A percentile compares a stretch with the other conserved stretches of the same genome.
Conservation (phyloP, 2,113 vertebrate species). For the Hippolais icterina region DNA sequence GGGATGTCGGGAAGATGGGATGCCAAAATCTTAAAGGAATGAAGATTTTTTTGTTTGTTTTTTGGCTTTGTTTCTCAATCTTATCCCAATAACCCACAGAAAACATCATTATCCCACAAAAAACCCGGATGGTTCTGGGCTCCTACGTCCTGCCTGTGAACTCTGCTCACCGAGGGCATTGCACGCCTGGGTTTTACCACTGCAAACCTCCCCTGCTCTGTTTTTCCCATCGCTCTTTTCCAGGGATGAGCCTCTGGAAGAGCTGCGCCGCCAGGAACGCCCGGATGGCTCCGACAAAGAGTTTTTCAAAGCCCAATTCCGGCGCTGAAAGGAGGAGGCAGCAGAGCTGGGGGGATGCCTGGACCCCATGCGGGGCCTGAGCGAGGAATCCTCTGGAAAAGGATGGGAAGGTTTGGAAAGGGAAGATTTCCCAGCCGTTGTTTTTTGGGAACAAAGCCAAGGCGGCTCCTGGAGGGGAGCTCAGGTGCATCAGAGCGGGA, state of each 20-base stretch:
- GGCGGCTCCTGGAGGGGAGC: neutral
- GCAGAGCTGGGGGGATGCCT: neutral
- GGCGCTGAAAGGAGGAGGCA: neutral
- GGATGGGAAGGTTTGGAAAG: neutral
- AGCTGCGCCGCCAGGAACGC: neutral
- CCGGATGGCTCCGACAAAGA: neutral
- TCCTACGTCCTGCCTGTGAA: neutral
- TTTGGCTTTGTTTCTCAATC: neutral
- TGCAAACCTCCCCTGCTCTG: neutral
- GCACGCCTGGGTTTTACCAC: neutral
- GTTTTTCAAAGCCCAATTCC: neutral
- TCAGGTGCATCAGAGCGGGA: slow-evolving; percentile 40
- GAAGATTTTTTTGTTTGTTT: neutral
- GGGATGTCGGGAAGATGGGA: neutral
- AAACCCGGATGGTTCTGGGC: neutral
- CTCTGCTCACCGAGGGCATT: neutral
- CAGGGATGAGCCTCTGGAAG: neutral
- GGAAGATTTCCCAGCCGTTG: neutral
- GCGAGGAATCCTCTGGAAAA: neutral
- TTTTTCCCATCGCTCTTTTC: neutral
- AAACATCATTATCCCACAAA: neutral
- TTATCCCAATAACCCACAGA: neutral
- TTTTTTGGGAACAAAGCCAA: neutral
- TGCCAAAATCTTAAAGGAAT: neutral
- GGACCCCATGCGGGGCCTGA: neutral